Percentiles rank a stretch among this genome's conserved stretches.
Conservation (phyloP, 2,797 vertebrate genomes). For the Myripristis jacobus region DNA sequence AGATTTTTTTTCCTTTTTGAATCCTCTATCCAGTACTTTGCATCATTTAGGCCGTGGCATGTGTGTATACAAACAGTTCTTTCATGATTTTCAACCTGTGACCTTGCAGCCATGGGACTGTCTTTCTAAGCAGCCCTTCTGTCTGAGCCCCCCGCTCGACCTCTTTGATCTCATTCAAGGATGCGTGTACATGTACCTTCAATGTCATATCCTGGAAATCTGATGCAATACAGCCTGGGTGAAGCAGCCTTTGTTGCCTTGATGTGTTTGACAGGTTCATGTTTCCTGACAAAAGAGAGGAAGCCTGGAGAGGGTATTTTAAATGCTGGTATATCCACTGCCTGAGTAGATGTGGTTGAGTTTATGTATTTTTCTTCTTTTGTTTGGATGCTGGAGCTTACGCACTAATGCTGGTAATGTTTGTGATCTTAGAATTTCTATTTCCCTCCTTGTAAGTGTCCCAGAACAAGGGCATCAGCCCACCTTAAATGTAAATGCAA, state of each 20-base stretch:
- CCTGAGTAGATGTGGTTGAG: constrained; percentile 2
- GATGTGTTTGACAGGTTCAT: constrained; percentile 25
- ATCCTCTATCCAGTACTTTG: no score
- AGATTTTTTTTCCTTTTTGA: no score
- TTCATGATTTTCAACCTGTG: not conserved
- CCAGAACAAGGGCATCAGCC: no score
- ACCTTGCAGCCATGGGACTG: not conserved
- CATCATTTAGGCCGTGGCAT: no score
- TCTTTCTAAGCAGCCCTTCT: not conserved
- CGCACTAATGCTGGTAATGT: no score
- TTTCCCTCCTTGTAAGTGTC: no score
- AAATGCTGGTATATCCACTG: constrained; percentile 1
- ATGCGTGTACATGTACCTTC: not conserved
- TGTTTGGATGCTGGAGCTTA: constrained; percentile 12
- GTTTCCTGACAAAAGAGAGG: constrained; percentile 31
- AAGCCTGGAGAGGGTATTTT: constrained; percentile 27
- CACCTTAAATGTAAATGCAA: constrained; percentile 1
- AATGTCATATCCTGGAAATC: not conserved
- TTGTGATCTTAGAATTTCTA: constrained; percentile 11
- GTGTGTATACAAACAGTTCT: no score
- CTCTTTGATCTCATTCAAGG: not conserved
- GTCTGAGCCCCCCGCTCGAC: not conserved
- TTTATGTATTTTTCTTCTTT: constrained; percentile 13
- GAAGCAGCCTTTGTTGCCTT: constrained; percentile 6
- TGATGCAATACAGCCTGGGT: not conserved